Base-by-base conservation (phyloP, 2,113 vertebrate genomes). In the Notarius quadriscutis region DNA sequence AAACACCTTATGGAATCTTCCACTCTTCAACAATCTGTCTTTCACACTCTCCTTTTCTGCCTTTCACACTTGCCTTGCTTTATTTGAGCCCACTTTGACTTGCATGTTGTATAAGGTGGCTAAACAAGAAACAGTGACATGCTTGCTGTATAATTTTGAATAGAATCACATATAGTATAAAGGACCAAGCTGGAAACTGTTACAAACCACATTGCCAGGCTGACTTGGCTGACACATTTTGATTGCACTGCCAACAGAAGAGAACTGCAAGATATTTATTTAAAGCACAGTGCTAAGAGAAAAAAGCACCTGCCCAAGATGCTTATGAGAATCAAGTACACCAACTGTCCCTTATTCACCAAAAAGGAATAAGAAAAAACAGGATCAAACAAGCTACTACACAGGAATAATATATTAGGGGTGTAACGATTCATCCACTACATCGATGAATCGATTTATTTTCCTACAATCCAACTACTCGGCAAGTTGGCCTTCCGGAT, bases 161-260 rank as follows among this genome's bases (percentile, higher is more conserved):
- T 53, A 7, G 48, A 77, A 53, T 53, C 5, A 53, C 20, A 77
- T 77, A 53, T 22, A 77, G 11, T 12, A 50, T n/a, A 41, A 77
- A 77, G 41, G 34, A 53, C 48, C 20, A 48, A 74, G 3, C 34
- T 74, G 41, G 30, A 77, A 51, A 50, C 74, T n/a, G 50, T 14
- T n/a, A 53, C 9, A 51, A 11, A n/a, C 14, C 50, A 77, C 25
- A 8, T 53, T 77, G 74, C 22, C 74, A 77, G 22, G 48, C 18
- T 77, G 74, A 53, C 48, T 77, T 77, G 74, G 22, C 22, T 77
- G 74, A 53, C 8, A 4, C 22, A n/a, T 77, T 77, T 53, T 25
- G 5, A n/a, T 53, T 77, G 74, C 74, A 53, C 74, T 77, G 74
- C 48, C 48, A 77, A 77, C 48, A 77, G 58, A 84, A 30, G 27